Evolutionary conservation across 2,797 vertebrate genomes (phyloP).

Genomic region (Malacoraja senta): DNA sequence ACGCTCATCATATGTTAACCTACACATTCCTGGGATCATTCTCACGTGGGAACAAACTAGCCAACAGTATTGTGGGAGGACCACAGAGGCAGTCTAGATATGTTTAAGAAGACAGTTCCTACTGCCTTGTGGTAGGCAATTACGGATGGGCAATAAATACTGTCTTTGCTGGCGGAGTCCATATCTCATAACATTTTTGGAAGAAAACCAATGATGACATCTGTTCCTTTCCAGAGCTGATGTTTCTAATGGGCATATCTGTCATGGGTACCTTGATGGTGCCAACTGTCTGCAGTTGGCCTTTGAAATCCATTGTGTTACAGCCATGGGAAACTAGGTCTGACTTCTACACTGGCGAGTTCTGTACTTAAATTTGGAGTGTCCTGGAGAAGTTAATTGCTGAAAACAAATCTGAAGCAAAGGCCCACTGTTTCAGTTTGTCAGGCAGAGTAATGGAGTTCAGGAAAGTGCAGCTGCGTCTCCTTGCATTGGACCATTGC

Average conservation of each 20-base stretch:
- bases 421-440: background rate
- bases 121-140: no score
- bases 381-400: slow-evolving; percentile 1
- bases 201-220: no score
- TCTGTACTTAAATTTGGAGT: background rate
- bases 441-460: slow-evolving; percentile 12
- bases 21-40: no score
- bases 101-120: no score
- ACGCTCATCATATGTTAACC: no score
- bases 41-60: no score
- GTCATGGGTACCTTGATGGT: background rate
- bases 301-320: background rate
- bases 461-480: slow-evolving; percentile 5
- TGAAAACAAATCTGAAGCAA: background rate
- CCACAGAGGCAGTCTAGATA: no score
- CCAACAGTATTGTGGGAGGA: no score
- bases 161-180: no score
- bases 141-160: no score
- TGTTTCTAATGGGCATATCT: background rate
- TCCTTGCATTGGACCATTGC: background rate
- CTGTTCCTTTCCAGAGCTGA: background rate
- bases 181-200: no score
- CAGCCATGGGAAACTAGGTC: background rate
- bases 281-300: background rate
- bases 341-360: background rate